Base-by-base conservation (phyloP, 2,888 invertebrate species). In the Villa cingulata region DNA sequence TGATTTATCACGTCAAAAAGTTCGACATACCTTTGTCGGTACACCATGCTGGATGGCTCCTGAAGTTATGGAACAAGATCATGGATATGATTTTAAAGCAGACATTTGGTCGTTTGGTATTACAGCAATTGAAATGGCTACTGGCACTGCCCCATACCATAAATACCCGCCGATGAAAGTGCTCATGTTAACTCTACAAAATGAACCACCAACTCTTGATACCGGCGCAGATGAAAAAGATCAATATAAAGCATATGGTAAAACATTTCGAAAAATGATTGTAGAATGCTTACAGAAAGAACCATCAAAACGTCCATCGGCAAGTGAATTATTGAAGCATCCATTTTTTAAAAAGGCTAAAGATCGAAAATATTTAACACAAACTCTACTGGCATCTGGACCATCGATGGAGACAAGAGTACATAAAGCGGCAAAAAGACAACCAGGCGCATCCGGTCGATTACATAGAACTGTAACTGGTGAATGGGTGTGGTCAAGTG, bases 21-120 rank as follows among this genome's bases (percentile, higher is more conserved):
- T 94, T 19, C 75, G 97, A 37, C 95, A 97, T 66, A 96, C 96
- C 0, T 98, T 98, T 70, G 97, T 98, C 2, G 98, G 98, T 14
- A 97, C 97, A 1, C 96, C 96, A 1, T 97, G 96, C 64, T 98
- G 96, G 96, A 96, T 96, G 96, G 96, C 97, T 3, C 97, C 97
- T 2, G 97, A 98, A 74, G 97, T 98, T 55, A 97, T 97, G 96
- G 91, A 94, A 71, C 92, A 92, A 82, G 89, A 91, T 64, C 88
- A 91, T 63, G 97, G 97, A 2, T 98, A 97, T 63, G 96, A 97
- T 70, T 97, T 92, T 70, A 97, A 97, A 72, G 97, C 96, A 3
- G 77, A 77, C 54, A 77, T 78, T 37, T 78, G 77, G 77, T 77
- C 77, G 7, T 70, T 70, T 86, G 92, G 92, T 81, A 89, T 58